Evolutionary conservation across 2,113 vertebrate species (phyloP), one percentile per base, ranked within the genome.

Genomic region (Toxotes jaculatrix): DNA sequence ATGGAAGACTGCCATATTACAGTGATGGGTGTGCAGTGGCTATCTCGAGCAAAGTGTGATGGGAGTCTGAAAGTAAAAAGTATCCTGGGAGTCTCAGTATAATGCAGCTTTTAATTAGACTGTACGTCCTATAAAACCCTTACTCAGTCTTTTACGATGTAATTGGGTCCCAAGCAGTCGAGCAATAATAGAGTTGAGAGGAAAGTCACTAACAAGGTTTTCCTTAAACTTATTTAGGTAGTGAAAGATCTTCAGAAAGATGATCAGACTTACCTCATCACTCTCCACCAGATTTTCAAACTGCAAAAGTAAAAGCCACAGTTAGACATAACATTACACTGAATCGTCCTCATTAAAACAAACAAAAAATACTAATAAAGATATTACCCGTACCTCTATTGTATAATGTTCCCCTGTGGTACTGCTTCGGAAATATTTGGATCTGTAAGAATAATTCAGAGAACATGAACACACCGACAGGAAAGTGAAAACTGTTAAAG

Each of bases 281-380:
- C 95, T 96, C 77, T 96, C 95, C 7, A 96, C 95, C 74, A 96
- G 90, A 67, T 96, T 96, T 85, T 96, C 95, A 94, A 96, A 96
- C 95, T 96, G 92, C 23, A 93, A 91, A 74, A 83, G 0, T 4
- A 47, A 75, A 62, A 67, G 4, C 2, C 34, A 83, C 27, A 84
- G 32, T 86, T n/a, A 84, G 49, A 76, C 4, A 5, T 5, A 12
- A 32, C 10, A 51, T 45, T 9, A 61, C 4, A 14, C 4, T 19
- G 7, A 70, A 16, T 0, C 32, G 1, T 9, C 45, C 59, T 40
- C 4, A 8, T 42, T 63, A 17, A 27, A 72, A 36, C 27, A 40
- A 55, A 12, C 31, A 43, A 71, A 49, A 0, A 34, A 12, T 7
- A 3, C 2, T 4, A 32, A 4, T 14, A 14, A 64, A 66, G 4